These are phyloP conservation scores for Esox masquinongy DNA, from an alignment of 2,797 vertebrate species.

Conservation along the genomic window DNA sequence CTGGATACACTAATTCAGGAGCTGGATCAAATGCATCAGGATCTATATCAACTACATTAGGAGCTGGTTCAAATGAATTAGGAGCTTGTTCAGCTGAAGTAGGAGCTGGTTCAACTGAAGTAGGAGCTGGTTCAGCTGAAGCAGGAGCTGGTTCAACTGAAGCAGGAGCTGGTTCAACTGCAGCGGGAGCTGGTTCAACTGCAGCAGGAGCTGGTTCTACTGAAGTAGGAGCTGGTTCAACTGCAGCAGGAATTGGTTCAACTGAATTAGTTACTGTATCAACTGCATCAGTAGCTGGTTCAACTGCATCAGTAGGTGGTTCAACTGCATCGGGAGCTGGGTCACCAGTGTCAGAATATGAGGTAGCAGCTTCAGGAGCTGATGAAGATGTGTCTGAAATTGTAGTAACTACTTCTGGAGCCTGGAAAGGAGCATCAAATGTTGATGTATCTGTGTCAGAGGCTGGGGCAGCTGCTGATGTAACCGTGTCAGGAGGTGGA, in stretches of 20 bases:
- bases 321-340: not conserved
- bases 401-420: not conserved
- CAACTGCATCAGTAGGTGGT: not conserved
- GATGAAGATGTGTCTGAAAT: not conserved
- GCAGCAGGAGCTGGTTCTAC: not conserved
- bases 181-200: not conserved
- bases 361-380: not conserved
- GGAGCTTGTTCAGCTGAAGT: not conserved
- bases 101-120: not conserved
- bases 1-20: slow-evolving; percentile 1
- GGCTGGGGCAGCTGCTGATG: not conserved
- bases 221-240: not conserved
- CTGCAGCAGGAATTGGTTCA: too few relatives aligned
- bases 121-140: not conserved
- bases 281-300: not conserved
- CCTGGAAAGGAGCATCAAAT: not conserved
- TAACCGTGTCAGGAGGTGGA: not conserved
- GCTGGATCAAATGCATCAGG: not conserved
- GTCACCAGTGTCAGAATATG: not conserved
- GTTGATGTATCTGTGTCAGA: not conserved
- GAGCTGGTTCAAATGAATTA: not conserved
- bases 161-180: not conserved
- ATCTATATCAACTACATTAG: not conserved
- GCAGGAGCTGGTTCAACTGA: not conserved
- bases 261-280: not conserved